A percentile compares a stretch with the other conserved stretches of the same genome.
phyloP scores from a whole-genome alignment of 2,888 invertebrate species.

The Brachypalpus laphriformis region DNA sequence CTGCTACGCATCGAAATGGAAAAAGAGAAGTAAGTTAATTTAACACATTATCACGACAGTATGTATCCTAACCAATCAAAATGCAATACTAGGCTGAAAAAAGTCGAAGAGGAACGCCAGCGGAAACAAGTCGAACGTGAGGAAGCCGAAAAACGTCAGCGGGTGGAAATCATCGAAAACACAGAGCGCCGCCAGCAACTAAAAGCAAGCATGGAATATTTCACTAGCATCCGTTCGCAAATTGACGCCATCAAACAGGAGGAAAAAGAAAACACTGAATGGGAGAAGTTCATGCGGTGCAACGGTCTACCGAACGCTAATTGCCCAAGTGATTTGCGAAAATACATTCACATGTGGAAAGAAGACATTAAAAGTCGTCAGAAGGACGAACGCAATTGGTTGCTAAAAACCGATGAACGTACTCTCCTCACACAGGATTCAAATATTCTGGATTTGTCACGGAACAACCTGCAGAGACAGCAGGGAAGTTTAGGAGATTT shows the following conservation, averaged over 20 bases:
- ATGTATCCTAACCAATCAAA: not conserved
- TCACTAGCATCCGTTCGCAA: conserved; percentile 77
- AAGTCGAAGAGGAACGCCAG: conserved; percentile 82
- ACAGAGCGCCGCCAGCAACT: conserved; percentile 80
- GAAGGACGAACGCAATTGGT: conserved; percentile 80
- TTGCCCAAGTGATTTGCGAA: conserved; percentile 82
- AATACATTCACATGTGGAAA: conserved; percentile 82
- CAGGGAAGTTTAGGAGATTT: conserved; percentile 81
- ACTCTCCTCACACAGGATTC: conserved; percentile 82
- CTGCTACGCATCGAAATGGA: conserved; percentile 82
- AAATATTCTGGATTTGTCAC: conserved; percentile 79
- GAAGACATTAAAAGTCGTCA: conserved; percentile 78
- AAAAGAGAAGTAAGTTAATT: conserved; percentile 80
- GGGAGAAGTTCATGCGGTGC: conserved; percentile 83
- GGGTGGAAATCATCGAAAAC: conserved; percentile 82
- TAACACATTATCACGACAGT: not conserved
- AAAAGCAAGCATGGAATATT: conserved; percentile 80
- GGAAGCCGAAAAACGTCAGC: conserved; percentile 81
- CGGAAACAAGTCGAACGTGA: conserved; percentile 81
- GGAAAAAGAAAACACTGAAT: conserved; percentile 79
- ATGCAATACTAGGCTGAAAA: conserved; percentile 77
- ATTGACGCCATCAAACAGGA: conserved; percentile 79
- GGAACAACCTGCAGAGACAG: conserved; percentile 78
- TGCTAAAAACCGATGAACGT: conserved; percentile 81
- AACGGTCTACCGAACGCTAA: conserved; percentile 82